These are phyloP conservation scores for Mus spicilegus DNA, from an alignment of 2,113 vertebrate genomes.

Conservation along the genomic window DNA sequence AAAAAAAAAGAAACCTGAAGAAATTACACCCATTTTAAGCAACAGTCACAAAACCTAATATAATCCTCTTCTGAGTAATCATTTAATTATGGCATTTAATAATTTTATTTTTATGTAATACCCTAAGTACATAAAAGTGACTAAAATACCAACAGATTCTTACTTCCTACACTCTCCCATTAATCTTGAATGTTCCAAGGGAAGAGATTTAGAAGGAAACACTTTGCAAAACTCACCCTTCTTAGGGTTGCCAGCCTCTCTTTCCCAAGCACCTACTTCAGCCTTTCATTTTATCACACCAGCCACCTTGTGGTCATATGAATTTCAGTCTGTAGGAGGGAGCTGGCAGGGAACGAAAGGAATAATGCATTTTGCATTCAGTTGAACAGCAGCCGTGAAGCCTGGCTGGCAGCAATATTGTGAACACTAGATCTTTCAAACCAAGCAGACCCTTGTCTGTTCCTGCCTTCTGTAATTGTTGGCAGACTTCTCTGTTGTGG, in stretches of 20 bases:
- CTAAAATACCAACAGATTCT: conserved; percentile 87
- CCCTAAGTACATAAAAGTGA: conserved; percentile 82
- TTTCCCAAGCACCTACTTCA: background rate
- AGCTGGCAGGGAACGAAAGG: background rate
- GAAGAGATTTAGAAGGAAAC: conserved; percentile 79
- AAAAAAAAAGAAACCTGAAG: conserved; percentile 51
- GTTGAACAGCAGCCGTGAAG: conserved; percentile 50
- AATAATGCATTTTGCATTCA: conserved; percentile 51
- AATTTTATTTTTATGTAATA: conserved; percentile 81
- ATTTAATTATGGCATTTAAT: conserved; percentile 81
- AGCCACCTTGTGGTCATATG: conserved; percentile 73
- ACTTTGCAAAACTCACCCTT: conserved; percentile 72
- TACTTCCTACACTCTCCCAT: conserved; percentile 85
- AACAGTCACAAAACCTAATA: conserved; percentile 80
- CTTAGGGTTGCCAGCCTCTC: background rate
- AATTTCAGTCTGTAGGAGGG: background rate
- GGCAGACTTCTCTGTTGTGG: conserved; percentile 61
- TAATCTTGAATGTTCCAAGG: conserved; percentile 82
- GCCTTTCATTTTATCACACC: conserved; percentile 59
- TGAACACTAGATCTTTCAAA: conserved; percentile 66
- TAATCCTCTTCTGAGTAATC: conserved; percentile 85
- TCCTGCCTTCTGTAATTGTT: conserved; percentile 78
- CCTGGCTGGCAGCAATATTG: conserved; percentile 51
- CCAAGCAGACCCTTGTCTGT: conserved; percentile 72
- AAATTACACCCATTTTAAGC: conserved; percentile 80